A percentile compares a stretch with the other conserved stretches of the same genome.
Conservation (phyloP, 2,888 invertebrate species). For the Esperia sulphurella region DNA sequence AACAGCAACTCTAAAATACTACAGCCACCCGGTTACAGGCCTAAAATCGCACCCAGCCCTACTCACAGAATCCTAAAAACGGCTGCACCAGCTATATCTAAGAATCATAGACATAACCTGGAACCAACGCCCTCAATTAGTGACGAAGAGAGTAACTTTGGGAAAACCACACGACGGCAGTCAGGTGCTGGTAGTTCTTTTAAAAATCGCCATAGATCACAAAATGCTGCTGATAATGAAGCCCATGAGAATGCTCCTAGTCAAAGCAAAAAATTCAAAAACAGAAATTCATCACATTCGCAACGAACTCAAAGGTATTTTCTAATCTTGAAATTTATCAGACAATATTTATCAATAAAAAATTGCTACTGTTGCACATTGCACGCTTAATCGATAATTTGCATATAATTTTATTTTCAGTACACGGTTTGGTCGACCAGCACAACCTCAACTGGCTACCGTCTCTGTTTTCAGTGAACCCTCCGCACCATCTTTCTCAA, state of each 20-base stretch:
- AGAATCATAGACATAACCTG: slow-evolving; percentile 77
- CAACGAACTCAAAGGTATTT: slow-evolving; percentile 65
- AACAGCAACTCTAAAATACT: slow-evolving; percentile 88
- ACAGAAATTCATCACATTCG: slow-evolving; percentile 47
- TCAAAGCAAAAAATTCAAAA: slow-evolving; percentile 69
- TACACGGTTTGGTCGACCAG: slow-evolving; percentile 65
- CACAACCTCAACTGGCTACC: slow-evolving; percentile 81
- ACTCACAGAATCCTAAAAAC: slow-evolving; percentile 87
- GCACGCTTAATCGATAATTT: slow-evolving; percentile 16
- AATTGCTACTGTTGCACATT: slow-evolving; percentile 3
- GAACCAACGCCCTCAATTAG: slow-evolving; percentile 82
- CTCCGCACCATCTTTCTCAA: slow-evolving; percentile 67
- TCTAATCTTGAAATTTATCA: not conserved
- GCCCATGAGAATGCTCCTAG: slow-evolving; percentile 48
- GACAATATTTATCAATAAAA: too few species aligned
- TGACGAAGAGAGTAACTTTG: slow-evolving; percentile 81
- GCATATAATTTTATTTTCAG: slow-evolving; percentile 59
- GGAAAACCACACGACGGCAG: slow-evolving; percentile 77
- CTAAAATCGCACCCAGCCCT: slow-evolving; percentile 83
- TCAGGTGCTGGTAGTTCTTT: slow-evolving; percentile 67
- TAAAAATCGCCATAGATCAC: slow-evolving; percentile 78
- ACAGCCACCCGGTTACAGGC: slow-evolving; percentile 67
- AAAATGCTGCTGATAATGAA: slow-evolving; percentile 55
- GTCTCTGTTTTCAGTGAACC: slow-evolving; percentile 84
- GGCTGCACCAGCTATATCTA: slow-evolving; percentile 81